Base-by-base conservation (phyloP, 2,797 vertebrate species). In the Paedocypris micromegethes region DNA sequence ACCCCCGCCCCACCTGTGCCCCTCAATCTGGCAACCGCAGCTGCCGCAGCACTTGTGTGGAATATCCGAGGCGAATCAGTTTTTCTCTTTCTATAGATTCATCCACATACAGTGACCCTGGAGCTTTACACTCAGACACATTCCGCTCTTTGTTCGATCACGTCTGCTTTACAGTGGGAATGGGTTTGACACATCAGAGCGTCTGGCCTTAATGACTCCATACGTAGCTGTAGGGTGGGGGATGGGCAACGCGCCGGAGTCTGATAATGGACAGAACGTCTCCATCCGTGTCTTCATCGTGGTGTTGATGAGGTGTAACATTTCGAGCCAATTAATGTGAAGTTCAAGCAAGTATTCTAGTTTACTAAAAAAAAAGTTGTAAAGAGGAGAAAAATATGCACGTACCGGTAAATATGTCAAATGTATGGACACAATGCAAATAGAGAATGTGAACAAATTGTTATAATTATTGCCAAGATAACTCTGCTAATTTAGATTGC, bases 21-120 rank as follows among this genome's bases (percentile, higher is more conserved):
- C 40, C 9, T 70, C 58, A 9, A 44, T 75, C 64, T 65, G 55
- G 23, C 53, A 62, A 9, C 45, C 23, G 49, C 7, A 50, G 66
- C 66, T 59, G 66, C 61, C 64, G 46, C 58, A 76, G 75, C 51
- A 37, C 49, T 65, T 64, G 37, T 58, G 64, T 3, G 49, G 71
- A 67, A 69, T 66, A 77, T 79, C 76, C 83, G 79, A 84, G 75
- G 82, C 79, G 68, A 80, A 82, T 84, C 61, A 72, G 63, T 79
- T 86, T 85, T 69, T 72, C 72, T 79, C 81, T 84, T 83, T 74
- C 77, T 64, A 41, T 38, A 75, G 72, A 72, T 67, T 80, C n/a
- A n/a, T n/a, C 76, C 79, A 58, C 54, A 64, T 77, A 74, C 78
- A 75, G 73, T 66, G 80, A 73, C 72, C 75, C 73, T 79, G 74